phyloP scores from a whole-genome alignment of 2,113 vertebrate genomes.

The Chaetops frenatus region DNA sequence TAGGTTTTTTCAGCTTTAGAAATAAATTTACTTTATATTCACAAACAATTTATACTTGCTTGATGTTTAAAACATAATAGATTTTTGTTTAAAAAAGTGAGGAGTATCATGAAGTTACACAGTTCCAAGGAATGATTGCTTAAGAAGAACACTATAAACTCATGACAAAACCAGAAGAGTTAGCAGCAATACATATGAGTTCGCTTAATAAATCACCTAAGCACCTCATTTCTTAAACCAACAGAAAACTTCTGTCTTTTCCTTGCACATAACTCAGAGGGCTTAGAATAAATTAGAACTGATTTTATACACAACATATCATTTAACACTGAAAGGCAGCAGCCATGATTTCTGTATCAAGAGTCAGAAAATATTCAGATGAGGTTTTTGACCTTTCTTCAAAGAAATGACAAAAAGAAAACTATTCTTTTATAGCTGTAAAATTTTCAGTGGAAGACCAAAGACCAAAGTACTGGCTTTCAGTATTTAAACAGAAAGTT shows the following conservation, averaged over 20 bases:
- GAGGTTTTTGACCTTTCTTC: not conserved
- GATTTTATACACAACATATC: not conserved
- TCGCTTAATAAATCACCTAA: constrained; percentile 36
- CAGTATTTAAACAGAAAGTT: not conserved
- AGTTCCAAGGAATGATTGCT: constrained; percentile 6
- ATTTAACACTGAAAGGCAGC: not conserved
- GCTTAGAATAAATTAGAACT: not conserved
- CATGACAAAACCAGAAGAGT: not conserved
- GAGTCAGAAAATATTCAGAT: not conserved
- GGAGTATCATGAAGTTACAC: not conserved
- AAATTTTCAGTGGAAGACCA: not conserved
- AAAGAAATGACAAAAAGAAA: not conserved
- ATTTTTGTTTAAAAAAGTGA: constrained; percentile 10
- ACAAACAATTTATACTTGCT: not conserved
- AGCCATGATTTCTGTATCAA: not conserved
- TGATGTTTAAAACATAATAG: not conserved
- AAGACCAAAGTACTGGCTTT: not conserved
- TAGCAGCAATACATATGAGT: not conserved
- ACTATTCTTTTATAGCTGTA: not conserved
- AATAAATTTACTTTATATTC: constrained; percentile 1
- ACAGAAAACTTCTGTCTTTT: constrained; percentile 15
- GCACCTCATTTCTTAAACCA: constrained; percentile 36
- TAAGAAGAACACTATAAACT: constrained; percentile 7
- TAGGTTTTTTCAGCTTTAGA: not conserved
- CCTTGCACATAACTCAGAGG: not conserved